A percentile compares a stretch with the other conserved stretches of the same genome.
Evolutionary conservation across 2,797 vertebrate species (phyloP).

Genomic region (Microctenopoma stevenorrisi): DNA sequence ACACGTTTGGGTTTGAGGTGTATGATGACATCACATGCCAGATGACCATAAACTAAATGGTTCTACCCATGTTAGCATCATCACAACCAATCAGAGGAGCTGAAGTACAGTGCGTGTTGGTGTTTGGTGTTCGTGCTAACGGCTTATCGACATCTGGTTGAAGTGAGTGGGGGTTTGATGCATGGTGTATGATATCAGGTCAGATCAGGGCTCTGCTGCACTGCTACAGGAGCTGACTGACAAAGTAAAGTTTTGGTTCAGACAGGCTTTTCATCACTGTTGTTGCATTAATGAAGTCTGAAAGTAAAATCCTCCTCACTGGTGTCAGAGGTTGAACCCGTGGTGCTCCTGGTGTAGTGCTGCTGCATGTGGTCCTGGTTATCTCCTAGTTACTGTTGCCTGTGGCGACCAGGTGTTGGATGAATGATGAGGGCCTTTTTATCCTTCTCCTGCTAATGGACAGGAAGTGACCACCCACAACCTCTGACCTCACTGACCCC

Average conservation of each 20-base stretch:
- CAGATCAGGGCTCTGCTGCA: background rate
- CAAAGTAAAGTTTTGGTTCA: background rate
- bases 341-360: slow-evolving; percentile 2
- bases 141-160: no score
- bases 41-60: no score
- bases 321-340: slow-evolving; percentile 46
- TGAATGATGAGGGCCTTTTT: slow-evolving; percentile 77
- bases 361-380: slow-evolving; percentile 62
- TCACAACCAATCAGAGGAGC: no score
- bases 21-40: no score
- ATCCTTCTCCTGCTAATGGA: slow-evolving; percentile 70
- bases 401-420: slow-evolving; percentile 58
- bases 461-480: slow-evolving; percentile 77
- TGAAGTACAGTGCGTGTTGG: no score
- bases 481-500: slow-evolving; percentile 73
- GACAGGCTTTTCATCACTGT: background rate
- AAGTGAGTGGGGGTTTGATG: no score
- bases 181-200: background rate
- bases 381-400: slow-evolving; percentile 48
- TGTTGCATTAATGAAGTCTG: background rate
- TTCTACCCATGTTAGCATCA: no score
- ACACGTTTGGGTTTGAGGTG: no score
- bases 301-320: slow-evolving; percentile 25
- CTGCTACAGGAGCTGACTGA: background rate
- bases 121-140: no score